These are phyloP conservation scores for Geotrupes spiniger DNA, from an alignment of 2,888 invertebrate genomes.

Conservation along the genomic window DNA sequence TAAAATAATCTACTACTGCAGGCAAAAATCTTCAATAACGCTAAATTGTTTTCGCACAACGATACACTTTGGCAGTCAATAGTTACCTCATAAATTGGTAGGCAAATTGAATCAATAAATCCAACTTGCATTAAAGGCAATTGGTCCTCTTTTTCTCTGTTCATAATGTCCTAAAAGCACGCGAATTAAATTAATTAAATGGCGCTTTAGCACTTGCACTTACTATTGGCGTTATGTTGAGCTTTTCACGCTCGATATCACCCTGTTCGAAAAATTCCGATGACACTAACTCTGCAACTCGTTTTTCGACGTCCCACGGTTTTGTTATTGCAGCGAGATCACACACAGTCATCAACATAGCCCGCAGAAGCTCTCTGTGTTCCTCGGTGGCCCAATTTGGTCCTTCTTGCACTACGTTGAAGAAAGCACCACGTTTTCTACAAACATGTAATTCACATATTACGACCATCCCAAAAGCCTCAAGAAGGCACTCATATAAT, in stretches of 20 bases:
- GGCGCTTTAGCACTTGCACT: slow-evolving; percentile 46
- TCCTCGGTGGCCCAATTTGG: slow-evolving; percentile 69
- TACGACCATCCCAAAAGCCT: no score
- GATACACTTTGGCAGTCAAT: no score
- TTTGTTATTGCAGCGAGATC: slow-evolving; percentile 93
- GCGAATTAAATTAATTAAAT: slow-evolving; percentile 30
- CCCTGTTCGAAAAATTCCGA: slow-evolving; percentile 94
- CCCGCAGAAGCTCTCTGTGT: slow-evolving; percentile 77
- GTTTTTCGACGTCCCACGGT: slow-evolving; percentile 88
- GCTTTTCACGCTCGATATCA: slow-evolving; percentile 82
- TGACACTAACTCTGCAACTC: slow-evolving; percentile 89
- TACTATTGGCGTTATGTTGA: slow-evolving; percentile 88
- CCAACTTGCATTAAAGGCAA: slow-evolving; percentile 94
- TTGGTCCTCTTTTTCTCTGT: slow-evolving; percentile 90
- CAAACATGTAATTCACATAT: no score
- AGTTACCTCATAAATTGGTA: slow-evolving; percentile 88
- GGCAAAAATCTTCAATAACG: no score
- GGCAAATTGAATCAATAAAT: slow-evolving; percentile 92
- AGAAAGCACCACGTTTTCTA: slow-evolving; percentile 86
- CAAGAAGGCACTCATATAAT: no score
- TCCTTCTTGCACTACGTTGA: slow-evolving; percentile 64
- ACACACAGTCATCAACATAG: slow-evolving; percentile 94
- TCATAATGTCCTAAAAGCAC: slow-evolving; percentile 92
- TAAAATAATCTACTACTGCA: no score
- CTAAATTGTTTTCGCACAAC: no score